These are phyloP conservation scores for Rotaria magnacalcarata DNA, from an alignment of 2,888 invertebrate genomes.

Conservation along the genomic window DNA sequence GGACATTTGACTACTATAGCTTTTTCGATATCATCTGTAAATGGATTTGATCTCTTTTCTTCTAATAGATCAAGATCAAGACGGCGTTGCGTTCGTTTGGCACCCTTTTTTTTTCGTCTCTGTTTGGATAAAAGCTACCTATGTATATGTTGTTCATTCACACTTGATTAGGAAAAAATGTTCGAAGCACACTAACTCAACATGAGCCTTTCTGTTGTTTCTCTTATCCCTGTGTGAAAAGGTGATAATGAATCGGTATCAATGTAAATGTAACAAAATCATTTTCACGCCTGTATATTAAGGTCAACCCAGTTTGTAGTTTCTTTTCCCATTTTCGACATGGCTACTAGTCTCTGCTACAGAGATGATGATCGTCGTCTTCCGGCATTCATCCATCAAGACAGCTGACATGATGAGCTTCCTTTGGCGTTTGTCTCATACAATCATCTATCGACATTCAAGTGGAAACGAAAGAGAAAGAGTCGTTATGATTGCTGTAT, in stretches of 20 bases:
- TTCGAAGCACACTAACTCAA: slow-evolving; percentile 6
- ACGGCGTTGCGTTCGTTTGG: neutral
- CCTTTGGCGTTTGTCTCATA: slow-evolving; percentile 14
- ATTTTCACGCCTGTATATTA: slow-evolving; percentile 19
- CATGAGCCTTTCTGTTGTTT: slow-evolving; percentile 22
- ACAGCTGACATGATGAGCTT: slow-evolving; percentile 35
- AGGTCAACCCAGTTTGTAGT: neutral
- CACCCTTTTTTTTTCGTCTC: neutral
- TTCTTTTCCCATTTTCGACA: neutral
- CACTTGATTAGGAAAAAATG: slow-evolving; percentile 24
- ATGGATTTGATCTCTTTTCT: neutral
- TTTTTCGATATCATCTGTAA: slow-evolving; percentile 21
- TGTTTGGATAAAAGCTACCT: neutral
- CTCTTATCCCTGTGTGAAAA: slow-evolving; percentile 23
- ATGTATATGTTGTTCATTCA: slow-evolving; percentile 1
- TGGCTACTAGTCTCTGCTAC: neutral
- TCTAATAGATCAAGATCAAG: neutral
- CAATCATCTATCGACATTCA: slow-evolving; percentile 22
- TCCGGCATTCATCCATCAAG: slow-evolving; percentile 13
- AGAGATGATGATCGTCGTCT: neutral
- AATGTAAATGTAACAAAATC: neutral
- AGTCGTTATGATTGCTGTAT: neutral
- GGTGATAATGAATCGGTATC: slow-evolving; percentile 14
- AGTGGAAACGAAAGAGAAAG: neutral
- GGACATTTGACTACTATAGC: neutral